A percentile compares a stretch with the other conserved stretches of the same genome.
Evolutionary conservation across 2,797 vertebrate species (phyloP).

Genomic region (Odontamblyopus rebecca): DNA sequence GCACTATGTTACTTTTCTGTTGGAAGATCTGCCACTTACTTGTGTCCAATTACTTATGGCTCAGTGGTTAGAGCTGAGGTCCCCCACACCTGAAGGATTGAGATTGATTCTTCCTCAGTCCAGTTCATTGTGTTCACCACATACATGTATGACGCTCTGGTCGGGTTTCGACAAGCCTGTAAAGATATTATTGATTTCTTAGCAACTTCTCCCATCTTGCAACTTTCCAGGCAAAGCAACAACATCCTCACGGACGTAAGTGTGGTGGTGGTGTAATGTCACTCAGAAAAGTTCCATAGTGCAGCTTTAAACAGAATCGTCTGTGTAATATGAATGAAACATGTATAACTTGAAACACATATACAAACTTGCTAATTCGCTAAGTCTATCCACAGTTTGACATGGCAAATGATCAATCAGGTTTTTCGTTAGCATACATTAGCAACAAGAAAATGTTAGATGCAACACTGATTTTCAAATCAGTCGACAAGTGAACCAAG

Average conservation of each 20-base stretch:
- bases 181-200: too few relatives aligned
- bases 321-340: background rate
- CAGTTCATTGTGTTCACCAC: too few relatives aligned
- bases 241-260: background rate
- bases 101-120: too few relatives aligned
- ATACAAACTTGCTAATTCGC: background rate
- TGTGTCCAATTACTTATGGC: too few relatives aligned
- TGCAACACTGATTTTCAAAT: conserved; percentile 8
- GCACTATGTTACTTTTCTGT: background rate
- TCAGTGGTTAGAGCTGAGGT: too few relatives aligned
- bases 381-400: background rate
- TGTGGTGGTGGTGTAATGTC: background rate
- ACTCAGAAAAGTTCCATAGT: background rate
- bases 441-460: conserved; percentile 3
- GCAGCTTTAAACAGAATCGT: background rate
- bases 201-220: too few relatives aligned
- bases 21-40: background rate
- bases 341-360: background rate
- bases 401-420: conserved; percentile 5
- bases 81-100: too few relatives aligned
- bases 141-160: too few relatives aligned
- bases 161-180: too few relatives aligned
- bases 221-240: background rate
- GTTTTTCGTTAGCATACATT: conserved; percentile 1
- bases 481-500: background rate